These are phyloP conservation scores for Camelus dromedarius DNA, from an alignment of 2,113 vertebrate genomes.

Conservation along the genomic window DNA sequence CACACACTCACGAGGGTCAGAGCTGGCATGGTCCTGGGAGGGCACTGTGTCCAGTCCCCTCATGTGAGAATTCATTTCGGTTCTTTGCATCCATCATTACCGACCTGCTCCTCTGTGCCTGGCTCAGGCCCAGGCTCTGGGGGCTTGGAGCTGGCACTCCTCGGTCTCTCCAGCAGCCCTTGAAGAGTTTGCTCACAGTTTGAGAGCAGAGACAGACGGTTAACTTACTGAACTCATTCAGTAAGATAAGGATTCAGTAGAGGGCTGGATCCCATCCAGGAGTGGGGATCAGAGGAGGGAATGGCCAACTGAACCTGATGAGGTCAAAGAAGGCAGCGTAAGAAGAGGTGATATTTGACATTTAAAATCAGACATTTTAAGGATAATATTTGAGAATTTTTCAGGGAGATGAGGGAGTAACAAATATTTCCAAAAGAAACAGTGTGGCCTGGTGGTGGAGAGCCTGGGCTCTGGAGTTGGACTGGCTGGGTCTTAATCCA, in stretches of 20 bases:
- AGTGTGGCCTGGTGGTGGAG: neutral
- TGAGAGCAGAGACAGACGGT: neutral
- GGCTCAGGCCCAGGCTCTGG: neutral
- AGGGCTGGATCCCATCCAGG: neutral
- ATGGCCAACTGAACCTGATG: neutral
- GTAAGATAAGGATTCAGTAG: neutral
- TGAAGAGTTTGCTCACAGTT: conserved; percentile 16
- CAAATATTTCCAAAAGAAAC: neutral
- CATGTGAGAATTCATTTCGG: neutral
- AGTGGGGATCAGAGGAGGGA: neutral
- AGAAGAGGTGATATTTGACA: neutral
- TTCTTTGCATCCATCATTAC: neutral
- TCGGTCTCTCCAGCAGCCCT: neutral
- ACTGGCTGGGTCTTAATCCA: neutral
- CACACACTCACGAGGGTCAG: neutral
- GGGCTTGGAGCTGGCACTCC: neutral
- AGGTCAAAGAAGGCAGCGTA: neutral
- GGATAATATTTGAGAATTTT: neutral
- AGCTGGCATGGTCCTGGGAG: neutral
- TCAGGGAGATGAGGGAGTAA: neutral
- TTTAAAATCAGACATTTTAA: neutral
- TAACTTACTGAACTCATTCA: neutral
- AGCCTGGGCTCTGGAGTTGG: neutral
- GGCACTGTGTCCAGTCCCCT: neutral
- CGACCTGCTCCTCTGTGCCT: neutral